Base-by-base conservation (phyloP, 2,113 vertebrate species). In the Charadrius vociferus region DNA sequence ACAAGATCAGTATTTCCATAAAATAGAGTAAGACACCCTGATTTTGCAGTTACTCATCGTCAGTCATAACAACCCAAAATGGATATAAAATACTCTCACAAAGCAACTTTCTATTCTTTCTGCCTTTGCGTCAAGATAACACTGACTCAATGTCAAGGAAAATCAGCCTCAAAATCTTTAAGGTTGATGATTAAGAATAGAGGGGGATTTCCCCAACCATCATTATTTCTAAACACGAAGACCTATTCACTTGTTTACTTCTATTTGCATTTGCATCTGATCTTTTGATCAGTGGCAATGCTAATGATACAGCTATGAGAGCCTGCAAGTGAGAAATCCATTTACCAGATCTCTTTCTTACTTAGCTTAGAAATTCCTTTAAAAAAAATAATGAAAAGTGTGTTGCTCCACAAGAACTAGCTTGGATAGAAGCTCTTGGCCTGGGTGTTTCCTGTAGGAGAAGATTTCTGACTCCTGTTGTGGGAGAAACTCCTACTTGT, bases 381-480 rank as follows among this genome's bases (percentile, higher is more conserved):
- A 3, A 74, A 67, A 68, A 49, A 65, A 73, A 6, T 4, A 23
- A 22, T 5, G 11, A 67, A 5, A 23, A 74, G 2, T 12, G 13
- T 71, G 27, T 50, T 68, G 36, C 53, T 89, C 15, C 58, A 37
- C 47, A 82, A 72, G 58, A 87, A 36, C 6, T 12, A 47, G 15
- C 12, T 66, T 55, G 45, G 39, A 80, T 22, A 85, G 29, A 96
- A 73, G 52, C 52, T 91, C 66, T 58, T 85, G 81, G 91, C 77
- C 78, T 88, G 92, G 77, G 77, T 94, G 73, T 85, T 91, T 62
- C 67, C 70, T 56, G 3, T 9, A 81, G 88, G 39, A 88, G 58
- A 89, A 86, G 56, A 87, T 95, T 94, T 95, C 86, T 94, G 89
- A 97, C 56, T 95, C 77, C 39, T 53, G 17, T 66, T 86, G 45